Evolutionary conservation across 2,797 vertebrate genomes (phyloP).

Genomic region (Poliocrania exsul): DNA sequence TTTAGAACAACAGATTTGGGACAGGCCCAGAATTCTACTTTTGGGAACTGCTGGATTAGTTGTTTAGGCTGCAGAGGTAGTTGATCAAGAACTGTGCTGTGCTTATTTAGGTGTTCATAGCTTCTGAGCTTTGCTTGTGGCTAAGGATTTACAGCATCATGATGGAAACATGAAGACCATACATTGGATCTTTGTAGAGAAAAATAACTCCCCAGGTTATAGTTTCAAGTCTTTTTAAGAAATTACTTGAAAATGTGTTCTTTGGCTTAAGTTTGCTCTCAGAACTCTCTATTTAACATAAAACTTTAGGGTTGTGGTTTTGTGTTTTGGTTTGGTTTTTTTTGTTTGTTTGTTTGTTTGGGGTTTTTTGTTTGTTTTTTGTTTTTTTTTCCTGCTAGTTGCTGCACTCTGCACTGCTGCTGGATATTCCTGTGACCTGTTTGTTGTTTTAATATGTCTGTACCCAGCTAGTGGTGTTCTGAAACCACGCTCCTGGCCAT

Average conservation of each 20-base stretch:
- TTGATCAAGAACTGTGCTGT: background rate
- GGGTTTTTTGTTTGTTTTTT: background rate
- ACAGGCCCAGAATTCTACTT: background rate
- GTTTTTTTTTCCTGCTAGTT: background rate
- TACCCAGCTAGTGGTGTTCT: background rate
- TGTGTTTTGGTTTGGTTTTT: no score
- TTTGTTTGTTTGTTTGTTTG: no score
- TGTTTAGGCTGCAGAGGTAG: background rate
- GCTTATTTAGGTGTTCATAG: background rate
- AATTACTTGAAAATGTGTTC: background rate
- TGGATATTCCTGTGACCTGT: background rate
- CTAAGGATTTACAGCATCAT: background rate
- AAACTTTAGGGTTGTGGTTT: background rate
- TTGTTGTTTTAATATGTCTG: background rate
- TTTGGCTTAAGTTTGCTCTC: background rate
- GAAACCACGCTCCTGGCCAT: rapidly evolving
- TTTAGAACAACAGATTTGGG: background rate
- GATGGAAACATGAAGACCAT: background rate
- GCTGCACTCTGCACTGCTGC: background rate
- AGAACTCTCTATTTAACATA: background rate
- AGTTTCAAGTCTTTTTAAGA: background rate
- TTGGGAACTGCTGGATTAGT: background rate
- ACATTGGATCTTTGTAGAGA: background rate
- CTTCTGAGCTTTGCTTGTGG: background rate
- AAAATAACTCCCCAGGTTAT: background rate